These are phyloP conservation scores for Nylanderia fulva DNA, from an alignment of 1,140 invertebrate genomes.

Conservation along the genomic window DNA sequence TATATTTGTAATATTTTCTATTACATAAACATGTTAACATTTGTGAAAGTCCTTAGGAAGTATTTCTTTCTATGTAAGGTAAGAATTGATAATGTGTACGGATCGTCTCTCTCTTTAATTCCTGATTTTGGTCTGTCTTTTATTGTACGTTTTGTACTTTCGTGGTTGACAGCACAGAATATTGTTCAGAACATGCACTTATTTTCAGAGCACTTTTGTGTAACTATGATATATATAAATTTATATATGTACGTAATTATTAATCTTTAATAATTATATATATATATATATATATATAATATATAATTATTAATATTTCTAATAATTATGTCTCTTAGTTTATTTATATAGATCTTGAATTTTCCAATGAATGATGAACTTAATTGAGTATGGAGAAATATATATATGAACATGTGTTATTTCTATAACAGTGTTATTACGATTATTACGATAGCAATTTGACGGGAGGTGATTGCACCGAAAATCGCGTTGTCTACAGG, in stretches of 20 bases:
- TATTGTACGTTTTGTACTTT: conserved; percentile 11
- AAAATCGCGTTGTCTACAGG: conserved; percentile 25
- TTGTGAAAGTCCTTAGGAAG: conserved; percentile 63
- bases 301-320: conserved; percentile 43
- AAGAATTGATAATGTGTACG: conserved; percentile 52
- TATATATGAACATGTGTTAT: background rate
- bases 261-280: conserved; percentile 13
- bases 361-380: background rate
- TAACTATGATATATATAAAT: conserved; percentile 8
- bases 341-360: background rate
- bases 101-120: conserved; percentile 18
- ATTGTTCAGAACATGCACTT: conserved; percentile 12
- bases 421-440: background rate
- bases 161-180: conserved; percentile 27
- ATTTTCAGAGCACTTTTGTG: conserved; percentile 15
- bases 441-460: conserved; percentile 33
- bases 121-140: conserved; percentile 38
- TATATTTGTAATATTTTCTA: conserved; percentile 65
- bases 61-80: conserved; percentile 66
- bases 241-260: conserved; percentile 37
- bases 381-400: background rate
- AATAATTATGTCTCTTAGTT: background rate
- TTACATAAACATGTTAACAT: conserved; percentile 61
- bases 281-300: background rate
- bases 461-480: conserved; percentile 38